Evolutionary conservation across 1,140 invertebrate species (phyloP), one percentile per base, ranked within the genome.

Genomic region (Lepidostoma basale): DNA sequence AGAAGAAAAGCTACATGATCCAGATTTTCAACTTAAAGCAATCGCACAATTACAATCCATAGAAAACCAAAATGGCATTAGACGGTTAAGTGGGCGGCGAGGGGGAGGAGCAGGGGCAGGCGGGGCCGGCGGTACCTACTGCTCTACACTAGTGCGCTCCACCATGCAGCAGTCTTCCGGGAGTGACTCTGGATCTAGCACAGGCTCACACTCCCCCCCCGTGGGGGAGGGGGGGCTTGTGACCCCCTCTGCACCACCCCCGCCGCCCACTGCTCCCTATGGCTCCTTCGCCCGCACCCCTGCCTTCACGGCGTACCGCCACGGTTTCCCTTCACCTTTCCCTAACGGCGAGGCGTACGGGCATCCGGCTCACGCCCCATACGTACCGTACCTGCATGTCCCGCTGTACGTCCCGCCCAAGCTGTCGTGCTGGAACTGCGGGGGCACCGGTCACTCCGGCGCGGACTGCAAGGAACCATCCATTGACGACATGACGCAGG

Each of bases 401-500:
- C 74, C 79, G 49, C 75, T 86, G 59, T 79, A 83, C 73, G 86
- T 88, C 74, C 81, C 87, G 54, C 88, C 76, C 69, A 81, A 81
- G 75, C 73, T 85, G 3, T 87, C 85, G 14, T 89, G 88, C 74
- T 92, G 88, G 78, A 93, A 93, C 75, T 93, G 91, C 79, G 91
- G 91, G 36, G 89, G 87, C 25, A 84, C 86, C 49, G 89, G 83
- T 59, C 94, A 97, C 78, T 82, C 86, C n/a, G 92, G 92, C 1
- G 80, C 85, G 66, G 93, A 95, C 33, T 97, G 94, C 77, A 90
- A 90, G 70, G 92, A 94, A 76, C 88, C 89, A 59, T 92, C 91
- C 5, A 93, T 95, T 86, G 93, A 96, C 76, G 92, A 94, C 78
- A 89, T 94, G 76, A 93, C 91, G 8, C 84, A 87, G 62, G 86